Base-by-base conservation (phyloP, 2,797 vertebrate species). In the Furcifer pardalis region DNA sequence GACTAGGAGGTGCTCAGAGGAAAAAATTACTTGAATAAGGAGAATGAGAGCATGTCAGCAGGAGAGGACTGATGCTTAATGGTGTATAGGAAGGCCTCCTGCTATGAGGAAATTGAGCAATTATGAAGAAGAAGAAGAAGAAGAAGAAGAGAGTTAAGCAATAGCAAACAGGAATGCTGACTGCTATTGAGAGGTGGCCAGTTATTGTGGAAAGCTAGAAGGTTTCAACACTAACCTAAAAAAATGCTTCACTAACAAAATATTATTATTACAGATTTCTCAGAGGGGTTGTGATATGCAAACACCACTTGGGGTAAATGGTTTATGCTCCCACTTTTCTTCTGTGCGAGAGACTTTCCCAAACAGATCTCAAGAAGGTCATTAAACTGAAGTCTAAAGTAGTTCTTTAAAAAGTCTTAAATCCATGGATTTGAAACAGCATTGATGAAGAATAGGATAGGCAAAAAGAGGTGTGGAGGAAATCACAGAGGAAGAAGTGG, bases 1-100 rank as follows among this genome's bases (percentile, higher is more conserved):
- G 42, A 84, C 6, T 69, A 23, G 84, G 72, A 86, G 81, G 81
- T 32, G 40, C 42, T 87, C n/a, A 27, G 74, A 27, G 81, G 84
- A 79, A 82, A 82, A 81, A 88, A 76, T 59, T 0, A 56, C 72
- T 75, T 25, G 74, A 17, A 65, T 91, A 62, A 91, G 76, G 90
- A 80, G 69, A 84, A 87, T 90, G 86, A 90, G 77, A 74, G 66
- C 68, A 75, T 84, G 25, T 0, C 80, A 90, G 78, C 30, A 78
- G 90, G 78, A 82, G 21, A 85, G 92, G 91, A 88, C 30, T 77
- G 77, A 89, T 86, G 6, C 44, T 84, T 92, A 93, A 91, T 79
- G 72, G 10, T 81, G 79, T 89, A 82, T 63, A 89, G 42, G 86
- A 76, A 88, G 80, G 66, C 83, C 82, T 90, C 69, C 90, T 87